Evolutionary conservation across 2,888 invertebrate species (phyloP).

Genomic region (Graphium colonna): DNA sequence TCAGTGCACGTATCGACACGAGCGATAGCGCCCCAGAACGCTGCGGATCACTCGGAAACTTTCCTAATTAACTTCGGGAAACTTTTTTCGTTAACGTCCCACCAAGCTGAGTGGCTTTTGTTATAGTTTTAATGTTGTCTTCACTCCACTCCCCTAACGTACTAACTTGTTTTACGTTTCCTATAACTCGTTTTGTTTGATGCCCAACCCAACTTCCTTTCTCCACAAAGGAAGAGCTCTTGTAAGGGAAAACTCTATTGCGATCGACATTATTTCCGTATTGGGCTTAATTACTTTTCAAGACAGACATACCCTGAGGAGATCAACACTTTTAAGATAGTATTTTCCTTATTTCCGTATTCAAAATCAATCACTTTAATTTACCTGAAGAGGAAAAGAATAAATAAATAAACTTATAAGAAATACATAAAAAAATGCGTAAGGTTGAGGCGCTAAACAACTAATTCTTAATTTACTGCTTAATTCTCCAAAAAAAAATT

Average conservation of each 20-base stretch:
- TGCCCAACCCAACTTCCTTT: conserved; percentile 12
- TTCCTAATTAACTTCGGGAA: conserved; percentile 64
- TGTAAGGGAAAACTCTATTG: not conserved
- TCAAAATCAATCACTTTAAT: too few species aligned
- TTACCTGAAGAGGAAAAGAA: too few species aligned
- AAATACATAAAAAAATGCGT: too few species aligned
- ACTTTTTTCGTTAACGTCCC: conserved; percentile 63
- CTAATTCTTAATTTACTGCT: too few species aligned
- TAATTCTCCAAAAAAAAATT: too few species aligned
- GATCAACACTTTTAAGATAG: too few species aligned
- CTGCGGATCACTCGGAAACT: conserved; percentile 42
- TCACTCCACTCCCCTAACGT: conserved; percentile 18
- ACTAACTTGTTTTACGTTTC: conserved; percentile 16
- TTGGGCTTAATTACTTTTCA: too few species aligned
- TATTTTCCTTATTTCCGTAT: too few species aligned
- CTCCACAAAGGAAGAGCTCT: not conserved
- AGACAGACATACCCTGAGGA: too few species aligned
- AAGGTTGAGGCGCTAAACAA: too few species aligned
- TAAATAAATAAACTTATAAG: too few species aligned
- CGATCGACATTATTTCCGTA: too few species aligned
- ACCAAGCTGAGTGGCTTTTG: conserved; percentile 50
- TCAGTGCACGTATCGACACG: conserved; percentile 17
- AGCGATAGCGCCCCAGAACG: conserved; percentile 15
- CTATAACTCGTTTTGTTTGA: conserved; percentile 22
- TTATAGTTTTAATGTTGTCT: conserved; percentile 50